These are phyloP conservation scores for Pantelozetes paolii DNA, from an alignment of 2,888 invertebrate species.

Conservation along the genomic window DNA sequence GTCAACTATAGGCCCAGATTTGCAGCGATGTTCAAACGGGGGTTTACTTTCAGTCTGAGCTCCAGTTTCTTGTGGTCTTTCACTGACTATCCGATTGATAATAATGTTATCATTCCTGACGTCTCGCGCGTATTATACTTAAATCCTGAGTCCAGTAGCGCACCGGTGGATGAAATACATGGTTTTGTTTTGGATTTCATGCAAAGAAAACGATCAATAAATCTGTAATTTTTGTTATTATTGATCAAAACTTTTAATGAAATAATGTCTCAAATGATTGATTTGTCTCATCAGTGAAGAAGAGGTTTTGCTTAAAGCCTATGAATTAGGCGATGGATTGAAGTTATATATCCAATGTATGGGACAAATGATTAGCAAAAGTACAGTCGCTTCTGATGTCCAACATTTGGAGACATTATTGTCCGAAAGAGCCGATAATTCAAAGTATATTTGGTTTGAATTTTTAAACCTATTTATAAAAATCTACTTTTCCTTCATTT, in stretches of 20 bases:
- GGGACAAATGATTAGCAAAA: not conserved
- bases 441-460: no score
- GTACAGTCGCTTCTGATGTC: not conserved
- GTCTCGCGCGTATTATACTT: slow-evolving; percentile 42
- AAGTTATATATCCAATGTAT: not conserved
- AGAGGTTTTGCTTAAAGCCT: not conserved
- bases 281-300: not conserved
- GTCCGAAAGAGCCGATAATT: not conserved
- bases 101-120: slow-evolving; percentile 43
- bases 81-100: slow-evolving; percentile 33
- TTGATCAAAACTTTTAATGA: not conserved
- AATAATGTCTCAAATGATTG: no score
- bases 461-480: no score
- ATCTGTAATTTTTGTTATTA: slow-evolving; percentile 14
- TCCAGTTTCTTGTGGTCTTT: slow-evolving; percentile 41
- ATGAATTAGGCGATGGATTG: not conserved
- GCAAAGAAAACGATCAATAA: slow-evolving; percentile 17
- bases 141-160: not conserved
- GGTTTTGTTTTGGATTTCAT: not conserved
- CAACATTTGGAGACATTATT: not conserved
- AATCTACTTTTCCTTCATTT: not conserved
- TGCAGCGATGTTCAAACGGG: slow-evolving; percentile 19
- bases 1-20: slow-evolving; percentile 25
- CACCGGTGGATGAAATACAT: not conserved
- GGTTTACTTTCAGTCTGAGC: slow-evolving; percentile 38